Base-by-base conservation (phyloP, 2,888 invertebrate species). In the Pseudococcus longispinus region DNA sequence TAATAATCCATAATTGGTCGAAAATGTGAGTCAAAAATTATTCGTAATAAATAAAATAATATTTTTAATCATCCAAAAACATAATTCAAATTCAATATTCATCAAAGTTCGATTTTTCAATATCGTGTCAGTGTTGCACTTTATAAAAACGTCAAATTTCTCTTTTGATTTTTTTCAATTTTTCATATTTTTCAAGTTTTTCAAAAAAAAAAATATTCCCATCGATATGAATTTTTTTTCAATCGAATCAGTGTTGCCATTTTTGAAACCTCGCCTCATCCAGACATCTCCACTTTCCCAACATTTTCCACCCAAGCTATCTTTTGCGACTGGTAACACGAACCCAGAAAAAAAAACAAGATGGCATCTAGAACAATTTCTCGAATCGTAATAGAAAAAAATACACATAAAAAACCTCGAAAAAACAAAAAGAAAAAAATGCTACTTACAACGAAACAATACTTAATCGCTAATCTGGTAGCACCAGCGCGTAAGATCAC, bases 391-490 rank as follows among this genome's bases (percentile, higher is more conserved):
- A 65, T 65, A 65, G 65, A 65, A 74, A 74, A 26, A 29, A 74
- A 51, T n/a, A 51, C 13, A 51, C n/a, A 51, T 51, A 51, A 51
- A 51, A 51, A 51, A 51, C 18, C n/a, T n/a, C 51, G n/a, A 51
- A n/a, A 18, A 51, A 74, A 5, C 32, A 32, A 74, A 74, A 23
- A 37, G 11, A 74, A 74, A 32, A 74, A 37, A 74, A 74, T 37
- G 74, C 74, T 26, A 32, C 32, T 74, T 74, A 74, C 29, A 74
- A 74, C 37, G 32, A 74, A 74, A 74, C 32, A 74, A 74, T 74
- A 74, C 74, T 74, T 74, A 74, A 74, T n/a, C 18, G 26, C 37
- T 74, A 74, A 74, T 65, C 74, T 74, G 74, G 74, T 74, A 74
- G 74, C 74, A 74, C 74, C 74, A 74, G 74, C 26, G 15, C 74